Conservation (phyloP, 2,797 vertebrate species). For the Halcyon smyrnensis region DNA sequence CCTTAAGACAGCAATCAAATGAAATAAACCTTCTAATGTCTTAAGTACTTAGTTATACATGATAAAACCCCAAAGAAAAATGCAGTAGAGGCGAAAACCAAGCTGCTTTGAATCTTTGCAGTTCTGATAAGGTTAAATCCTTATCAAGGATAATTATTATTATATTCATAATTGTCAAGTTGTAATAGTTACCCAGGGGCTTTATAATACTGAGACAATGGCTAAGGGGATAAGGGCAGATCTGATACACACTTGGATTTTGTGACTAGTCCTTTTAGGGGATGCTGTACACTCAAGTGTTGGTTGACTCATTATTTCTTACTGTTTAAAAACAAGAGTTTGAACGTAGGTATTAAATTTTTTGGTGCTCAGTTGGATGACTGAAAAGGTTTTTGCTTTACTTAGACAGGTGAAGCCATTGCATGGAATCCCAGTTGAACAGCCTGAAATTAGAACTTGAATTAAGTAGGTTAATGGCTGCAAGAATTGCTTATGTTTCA, state of each 20-base stretch:
- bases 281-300: neutral
- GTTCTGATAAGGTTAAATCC: neutral
- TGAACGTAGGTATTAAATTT: neutral
- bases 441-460: conserved; percentile 29
- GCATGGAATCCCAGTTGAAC: conserved; percentile 33
- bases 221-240: neutral
- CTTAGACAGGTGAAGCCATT: neutral
- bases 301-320: neutral
- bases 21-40: neutral
- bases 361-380: neutral
- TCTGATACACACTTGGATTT: neutral
- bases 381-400: neutral
- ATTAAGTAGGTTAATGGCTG: conserved; percentile 56
- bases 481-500: neutral
- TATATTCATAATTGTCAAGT: neutral
- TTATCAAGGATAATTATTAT: neutral
- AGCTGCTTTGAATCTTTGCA: neutral
- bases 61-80: neutral
- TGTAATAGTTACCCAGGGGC: neutral
- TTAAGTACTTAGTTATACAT: neutral
- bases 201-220: neutral
- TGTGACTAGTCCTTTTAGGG: neutral
- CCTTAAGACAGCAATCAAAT: neutral
- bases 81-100: neutral
- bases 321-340: neutral